Conservation (phyloP, 2,797 vertebrate genomes). For the Centropyge bicolor region DNA sequence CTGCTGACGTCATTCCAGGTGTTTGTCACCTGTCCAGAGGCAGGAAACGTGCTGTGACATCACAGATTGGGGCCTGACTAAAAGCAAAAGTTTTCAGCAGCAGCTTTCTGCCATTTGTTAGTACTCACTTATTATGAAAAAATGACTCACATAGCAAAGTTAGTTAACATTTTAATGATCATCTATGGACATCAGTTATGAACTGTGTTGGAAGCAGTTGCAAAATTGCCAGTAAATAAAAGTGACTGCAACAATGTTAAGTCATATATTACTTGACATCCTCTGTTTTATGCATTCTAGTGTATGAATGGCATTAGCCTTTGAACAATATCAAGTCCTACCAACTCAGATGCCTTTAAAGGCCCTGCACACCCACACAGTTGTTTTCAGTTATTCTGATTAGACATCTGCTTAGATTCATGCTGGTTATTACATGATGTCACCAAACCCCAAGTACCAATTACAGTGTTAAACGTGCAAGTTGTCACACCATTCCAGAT, state of each 20-base stretch:
- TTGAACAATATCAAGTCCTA: not conserved
- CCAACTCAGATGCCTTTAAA: not conserved
- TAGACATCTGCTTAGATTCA: not conserved
- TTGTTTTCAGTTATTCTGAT: not conserved
- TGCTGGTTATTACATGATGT: not conserved
- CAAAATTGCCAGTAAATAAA: not conserved
- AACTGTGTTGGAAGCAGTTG: not conserved
- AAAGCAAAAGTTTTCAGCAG: not conserved
- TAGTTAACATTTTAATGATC: no score
- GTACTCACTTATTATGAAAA: no score
- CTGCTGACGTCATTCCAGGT: not conserved
- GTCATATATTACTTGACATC: not conserved
- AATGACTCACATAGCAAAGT: no score
- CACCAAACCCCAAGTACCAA: no score
- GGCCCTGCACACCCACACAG: not conserved
- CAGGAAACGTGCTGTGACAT: not conserved
- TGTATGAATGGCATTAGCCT: not conserved
- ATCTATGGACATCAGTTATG: not conserved
- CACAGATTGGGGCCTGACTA: not conserved
- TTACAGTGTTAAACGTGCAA: not conserved
- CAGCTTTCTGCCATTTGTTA: not conserved
- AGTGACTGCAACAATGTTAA: not conserved
- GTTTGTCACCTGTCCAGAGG: not conserved
- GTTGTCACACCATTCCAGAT: not conserved
- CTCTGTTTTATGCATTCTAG: not conserved